These are phyloP conservation scores for Synanthedon vespiformis DNA, from an alignment of 2,888 invertebrate species.

Conservation along the genomic window DNA sequence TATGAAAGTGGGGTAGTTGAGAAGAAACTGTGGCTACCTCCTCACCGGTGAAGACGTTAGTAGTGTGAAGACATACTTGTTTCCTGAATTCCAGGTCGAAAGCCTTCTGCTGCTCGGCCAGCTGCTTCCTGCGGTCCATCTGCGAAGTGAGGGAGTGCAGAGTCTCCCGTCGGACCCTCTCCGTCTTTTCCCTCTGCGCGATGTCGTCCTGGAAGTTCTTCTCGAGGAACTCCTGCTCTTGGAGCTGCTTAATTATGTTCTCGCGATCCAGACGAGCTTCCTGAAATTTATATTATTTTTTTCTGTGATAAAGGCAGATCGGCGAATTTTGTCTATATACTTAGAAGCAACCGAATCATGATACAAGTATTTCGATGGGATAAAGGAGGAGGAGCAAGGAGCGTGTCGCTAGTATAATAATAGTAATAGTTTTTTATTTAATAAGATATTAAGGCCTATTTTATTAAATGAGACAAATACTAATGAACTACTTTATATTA, in stretches of 20 bases:
- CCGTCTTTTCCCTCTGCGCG: conserved; percentile 31
- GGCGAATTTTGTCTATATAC: too few species aligned
- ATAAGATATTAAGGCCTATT: too few species aligned
- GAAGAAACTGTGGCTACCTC: too few species aligned
- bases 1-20: too few species aligned
- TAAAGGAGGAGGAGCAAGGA: not conserved
- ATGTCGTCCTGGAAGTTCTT: conserved; percentile 47
- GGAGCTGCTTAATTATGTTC: conserved; percentile 49
- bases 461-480: too few species aligned
- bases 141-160: conserved; percentile 35
- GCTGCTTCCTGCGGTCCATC: conserved; percentile 23
- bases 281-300: conserved; percentile 17
- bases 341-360: too few species aligned
- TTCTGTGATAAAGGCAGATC: too few species aligned
- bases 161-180: conserved; percentile 35
- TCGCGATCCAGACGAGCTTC: conserved; percentile 39
- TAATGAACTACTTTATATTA: too few species aligned
- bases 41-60: too few species aligned
- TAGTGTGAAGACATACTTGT: conserved; percentile 22
- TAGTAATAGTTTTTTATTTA: too few species aligned
- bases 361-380: too few species aligned
- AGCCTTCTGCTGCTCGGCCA: conserved; percentile 24
- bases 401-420: too few species aligned
- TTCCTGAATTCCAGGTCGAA: conserved; percentile 48
- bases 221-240: conserved; percentile 63